phyloP scores from a whole-genome alignment of 2,113 vertebrate genomes.

The Sterna hirundo region DNA sequence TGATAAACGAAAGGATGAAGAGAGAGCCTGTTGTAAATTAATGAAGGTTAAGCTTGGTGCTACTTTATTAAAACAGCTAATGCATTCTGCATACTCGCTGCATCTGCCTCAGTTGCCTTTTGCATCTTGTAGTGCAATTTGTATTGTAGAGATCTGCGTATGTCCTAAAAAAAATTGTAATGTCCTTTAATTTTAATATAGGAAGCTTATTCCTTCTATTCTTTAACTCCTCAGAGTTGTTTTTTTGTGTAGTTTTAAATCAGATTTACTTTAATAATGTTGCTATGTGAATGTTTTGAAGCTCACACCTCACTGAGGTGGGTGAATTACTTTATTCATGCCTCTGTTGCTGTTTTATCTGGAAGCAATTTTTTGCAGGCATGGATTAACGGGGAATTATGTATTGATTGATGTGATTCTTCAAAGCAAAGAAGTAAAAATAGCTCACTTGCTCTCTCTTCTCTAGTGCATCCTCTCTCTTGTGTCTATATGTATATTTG shows the following conservation, averaged over 20 bases:
- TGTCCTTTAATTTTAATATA: not conserved
- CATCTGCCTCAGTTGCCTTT: not conserved
- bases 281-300: not conserved
- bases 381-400: not conserved
- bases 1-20: not conserved
- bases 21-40: not conserved
- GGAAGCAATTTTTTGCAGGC: not conserved
- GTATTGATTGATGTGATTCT: not conserved
- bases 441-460: not conserved
- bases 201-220: not conserved
- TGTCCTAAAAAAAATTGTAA: not conserved
- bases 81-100: not conserved
- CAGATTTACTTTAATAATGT: not conserved
- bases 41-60: not conserved
- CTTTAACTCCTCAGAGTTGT: not conserved
- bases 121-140: not conserved
- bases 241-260: not conserved
- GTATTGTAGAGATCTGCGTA: not conserved
- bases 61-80: not conserved
- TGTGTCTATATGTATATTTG: not conserved
- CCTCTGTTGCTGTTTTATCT: not conserved
- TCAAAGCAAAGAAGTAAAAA: not conserved
- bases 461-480: not conserved
- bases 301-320: not conserved
- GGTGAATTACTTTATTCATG: not conserved